These are phyloP conservation scores for Nemotelus nigrinus DNA, from an alignment of 2,888 invertebrate genomes.

Conservation along the genomic window DNA sequence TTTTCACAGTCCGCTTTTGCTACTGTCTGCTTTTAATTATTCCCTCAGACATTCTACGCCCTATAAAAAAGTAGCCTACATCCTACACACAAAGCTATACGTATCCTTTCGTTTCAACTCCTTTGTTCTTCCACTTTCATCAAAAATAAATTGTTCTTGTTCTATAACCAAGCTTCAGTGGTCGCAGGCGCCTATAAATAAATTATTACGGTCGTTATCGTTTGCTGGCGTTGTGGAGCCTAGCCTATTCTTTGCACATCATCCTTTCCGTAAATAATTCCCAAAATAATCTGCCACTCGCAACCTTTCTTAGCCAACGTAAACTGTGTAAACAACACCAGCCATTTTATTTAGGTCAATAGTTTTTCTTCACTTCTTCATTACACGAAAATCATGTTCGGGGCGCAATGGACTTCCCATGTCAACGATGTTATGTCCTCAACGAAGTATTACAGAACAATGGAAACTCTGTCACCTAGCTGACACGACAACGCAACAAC, in stretches of 20 bases:
- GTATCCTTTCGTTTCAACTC: too few species aligned
- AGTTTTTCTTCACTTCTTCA: slow-evolving; percentile 7
- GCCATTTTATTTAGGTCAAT: slow-evolving; percentile 28
- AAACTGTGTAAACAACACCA: background rate
- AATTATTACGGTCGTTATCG: background rate
- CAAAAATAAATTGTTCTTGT: background rate
- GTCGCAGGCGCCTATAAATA: slow-evolving; percentile 19
- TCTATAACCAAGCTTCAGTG: background rate
- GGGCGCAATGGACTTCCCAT: slow-evolving; percentile 30
- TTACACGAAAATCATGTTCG: slow-evolving; percentile 18
- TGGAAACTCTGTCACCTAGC: slow-evolving; percentile 1
- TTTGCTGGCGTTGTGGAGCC: background rate
- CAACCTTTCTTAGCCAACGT: background rate
- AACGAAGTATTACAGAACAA: slow-evolving; percentile 10
- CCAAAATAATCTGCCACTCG: background rate
- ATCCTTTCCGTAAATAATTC: background rate
- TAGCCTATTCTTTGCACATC: background rate
- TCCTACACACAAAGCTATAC: too few species aligned
- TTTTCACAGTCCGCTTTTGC: too few species aligned
- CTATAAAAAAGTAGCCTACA: too few species aligned
- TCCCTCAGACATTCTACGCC: too few species aligned
- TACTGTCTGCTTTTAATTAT: too few species aligned
- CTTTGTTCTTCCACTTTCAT: background rate
- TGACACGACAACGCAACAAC: slow-evolving; percentile 26
- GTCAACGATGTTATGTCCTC: slow-evolving; percentile 27